A percentile compares a stretch with the other conserved stretches of the same genome.
These are phyloP conservation scores for Troglohyphantes excavatus DNA, from an alignment of 2,888 invertebrate genomes.

Conservation along the genomic window DNA sequence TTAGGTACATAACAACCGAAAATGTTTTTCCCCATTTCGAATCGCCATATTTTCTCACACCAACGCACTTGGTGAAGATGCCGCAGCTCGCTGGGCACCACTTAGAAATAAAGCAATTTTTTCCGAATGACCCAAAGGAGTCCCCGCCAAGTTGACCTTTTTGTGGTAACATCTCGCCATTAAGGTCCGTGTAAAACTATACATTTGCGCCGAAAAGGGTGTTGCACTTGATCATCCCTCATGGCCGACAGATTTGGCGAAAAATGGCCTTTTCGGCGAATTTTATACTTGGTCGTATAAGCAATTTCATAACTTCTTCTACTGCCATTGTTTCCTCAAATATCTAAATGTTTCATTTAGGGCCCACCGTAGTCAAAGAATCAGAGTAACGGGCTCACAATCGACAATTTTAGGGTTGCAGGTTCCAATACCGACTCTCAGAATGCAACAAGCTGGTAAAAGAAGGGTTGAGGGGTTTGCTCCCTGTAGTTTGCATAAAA, in stretches of 20 bases:
- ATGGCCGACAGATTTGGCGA: neutral
- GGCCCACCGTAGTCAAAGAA: too few species aligned
- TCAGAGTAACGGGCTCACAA: too few species aligned
- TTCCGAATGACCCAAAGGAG: neutral
- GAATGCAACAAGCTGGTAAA: too few species aligned
- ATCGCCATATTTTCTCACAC: neutral
- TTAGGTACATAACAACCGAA: too few species aligned
- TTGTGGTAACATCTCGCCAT: constrained; percentile 22
- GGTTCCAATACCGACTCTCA: too few species aligned
- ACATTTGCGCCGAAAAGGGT: constrained; percentile 37
- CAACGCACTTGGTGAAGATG: neutral
- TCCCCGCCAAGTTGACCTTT: neutral
- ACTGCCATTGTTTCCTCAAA: too few species aligned
- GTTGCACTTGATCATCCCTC: constrained; percentile 21
- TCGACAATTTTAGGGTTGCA: too few species aligned
- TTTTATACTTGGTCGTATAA: neutral
- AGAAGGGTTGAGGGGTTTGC: too few species aligned
- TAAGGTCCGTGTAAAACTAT: constrained; percentile 40
- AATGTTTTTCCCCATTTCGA: neutral
- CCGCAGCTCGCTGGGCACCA: neutral
- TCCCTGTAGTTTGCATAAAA: too few species aligned
- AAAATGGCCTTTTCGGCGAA: neutral
- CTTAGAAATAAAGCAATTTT: neutral
- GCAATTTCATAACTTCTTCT: constrained; percentile 55
- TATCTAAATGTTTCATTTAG: too few species aligned